phyloP scores from a whole-genome alignment of 1,140 invertebrate genomes.

The Drosophila melanica region DNA sequence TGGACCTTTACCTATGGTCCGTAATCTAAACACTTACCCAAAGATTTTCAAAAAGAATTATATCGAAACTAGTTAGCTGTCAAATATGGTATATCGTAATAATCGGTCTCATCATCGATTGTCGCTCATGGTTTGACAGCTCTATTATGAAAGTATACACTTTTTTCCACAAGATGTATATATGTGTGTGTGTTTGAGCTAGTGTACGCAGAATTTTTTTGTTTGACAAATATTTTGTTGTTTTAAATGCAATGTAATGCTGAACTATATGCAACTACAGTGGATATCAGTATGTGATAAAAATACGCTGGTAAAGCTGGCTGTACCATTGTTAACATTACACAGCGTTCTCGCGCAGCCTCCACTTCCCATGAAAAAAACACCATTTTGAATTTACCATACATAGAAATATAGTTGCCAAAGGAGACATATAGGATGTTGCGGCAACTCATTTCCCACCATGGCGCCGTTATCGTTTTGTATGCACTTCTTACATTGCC shows the following conservation, averaged over 20 bases:
- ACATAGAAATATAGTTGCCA: constrained; percentile 1
- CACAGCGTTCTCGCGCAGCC: neutral
- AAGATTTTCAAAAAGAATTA: no score
- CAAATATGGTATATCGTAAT: neutral
- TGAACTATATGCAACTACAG: neutral
- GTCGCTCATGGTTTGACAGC: neutral
- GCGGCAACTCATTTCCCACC: neutral
- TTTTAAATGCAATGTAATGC: constrained; percentile 5
- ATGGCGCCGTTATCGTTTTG: neutral
- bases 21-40: no score
- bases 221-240: neutral
- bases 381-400: constrained; percentile 18
- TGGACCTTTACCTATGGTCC: no score
- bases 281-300: constrained; percentile 17
- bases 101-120: neutral
- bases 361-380: constrained; percentile 13
- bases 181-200: constrained; percentile 12
- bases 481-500: constrained; percentile 1
- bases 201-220: constrained; percentile 1
- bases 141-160: constrained; percentile 33
- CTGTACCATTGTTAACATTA: constrained; percentile 8
- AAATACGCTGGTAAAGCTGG: constrained; percentile 5
- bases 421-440: constrained; percentile 18
- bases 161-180: constrained; percentile 20
- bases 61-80: neutral